Base-by-base conservation (phyloP, 2,888 invertebrate species). In the Tetrapedia diversipes region DNA sequence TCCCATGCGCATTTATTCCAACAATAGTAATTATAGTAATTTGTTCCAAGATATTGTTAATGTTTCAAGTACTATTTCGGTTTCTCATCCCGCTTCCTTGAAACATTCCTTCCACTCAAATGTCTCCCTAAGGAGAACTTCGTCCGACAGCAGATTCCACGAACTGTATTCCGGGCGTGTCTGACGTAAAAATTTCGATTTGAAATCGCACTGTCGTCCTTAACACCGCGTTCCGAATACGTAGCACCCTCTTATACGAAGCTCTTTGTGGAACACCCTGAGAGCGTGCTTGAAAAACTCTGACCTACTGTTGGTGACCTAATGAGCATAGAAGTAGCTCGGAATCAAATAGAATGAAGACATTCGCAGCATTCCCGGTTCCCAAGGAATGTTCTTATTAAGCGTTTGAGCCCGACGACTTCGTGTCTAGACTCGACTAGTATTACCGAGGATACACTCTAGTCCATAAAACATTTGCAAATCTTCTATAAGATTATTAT, bases 351-450 rank as follows among this genome's bases (percentile, higher is more conserved):
- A 49, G 45, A 49, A 70, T 57, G 61, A 57, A 65, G 70, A 78
- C 64, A 74, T 82, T 57, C 57, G 27, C 32, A 71, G 72, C 76
- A 83, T 81, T 72, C 69, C 45, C 60, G 41, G 41, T 51, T 64
- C 19, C 37, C 29, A 8, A 8, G 69, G 82, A 82, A 84, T 83
- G 68, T 51, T 67, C 72, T 80, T 81, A 80, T 80, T 79, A 81
- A 77, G 61, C 59, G 74, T 57, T 66, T 32, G 63, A 53, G 69
- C 32, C 60, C 51, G 60, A 66, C 59, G 37, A 8, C 37, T 54
- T 69, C 64, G 70, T 68, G 72, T 78, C 77, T 61, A 61, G 69
- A 77, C 45, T 22, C 32, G 24, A 54, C 53, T 11, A 14, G 1
- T 34, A 24, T 68, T 54, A 24, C 14, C 24, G 10, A 68, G 56